A percentile compares a stretch with the other conserved stretches of the same genome.
Evolutionary conservation across 1,140 invertebrate species (phyloP).

Genomic region (Drosophila tristis): DNA sequence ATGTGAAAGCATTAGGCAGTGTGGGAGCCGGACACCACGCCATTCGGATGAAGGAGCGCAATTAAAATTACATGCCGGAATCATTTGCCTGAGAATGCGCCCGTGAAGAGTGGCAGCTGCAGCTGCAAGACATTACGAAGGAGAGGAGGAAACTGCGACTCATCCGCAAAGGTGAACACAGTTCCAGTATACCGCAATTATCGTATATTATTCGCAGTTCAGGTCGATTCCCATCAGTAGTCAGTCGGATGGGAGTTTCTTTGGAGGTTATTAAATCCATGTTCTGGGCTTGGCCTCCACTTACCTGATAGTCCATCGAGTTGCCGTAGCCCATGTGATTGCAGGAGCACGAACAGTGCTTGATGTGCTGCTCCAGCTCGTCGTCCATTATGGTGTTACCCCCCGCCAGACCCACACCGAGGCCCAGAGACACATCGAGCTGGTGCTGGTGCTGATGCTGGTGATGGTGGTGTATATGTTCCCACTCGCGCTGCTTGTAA

Average conservation of each 20-base stretch:
- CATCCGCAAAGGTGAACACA: no score
- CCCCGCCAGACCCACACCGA: not conserved
- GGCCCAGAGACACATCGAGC: no score
- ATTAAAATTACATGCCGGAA: constrained; percentile 71
- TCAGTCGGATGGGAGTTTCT: no score
- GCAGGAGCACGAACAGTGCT: constrained; percentile 93
- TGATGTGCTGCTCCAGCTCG: constrained; percentile 93
- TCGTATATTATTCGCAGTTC: no score
- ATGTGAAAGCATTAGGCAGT: constrained; percentile 39
- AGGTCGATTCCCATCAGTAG: not conserved
- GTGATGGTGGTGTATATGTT: constrained; percentile 47
- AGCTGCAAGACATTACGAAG: not conserved
- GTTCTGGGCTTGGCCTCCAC: constrained; percentile 27
- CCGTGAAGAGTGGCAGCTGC: constrained; percentile 6
- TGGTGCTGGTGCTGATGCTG: not conserved
- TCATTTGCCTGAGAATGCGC: constrained; percentile 54
- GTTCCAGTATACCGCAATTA: no score
- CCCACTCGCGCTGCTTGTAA: constrained; percentile 36
- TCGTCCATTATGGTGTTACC: constrained; percentile 87
- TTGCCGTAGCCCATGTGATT: constrained; percentile 96
- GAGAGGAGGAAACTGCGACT: no score
- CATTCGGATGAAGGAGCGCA: constrained; percentile 30
- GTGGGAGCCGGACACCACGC: constrained; percentile 24
- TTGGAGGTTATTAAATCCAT: no score
- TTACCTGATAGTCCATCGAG: constrained; percentile 95